Base-by-base conservation (phyloP, 1,140 invertebrate species). In the Oncopodura yosiiana region DNA sequence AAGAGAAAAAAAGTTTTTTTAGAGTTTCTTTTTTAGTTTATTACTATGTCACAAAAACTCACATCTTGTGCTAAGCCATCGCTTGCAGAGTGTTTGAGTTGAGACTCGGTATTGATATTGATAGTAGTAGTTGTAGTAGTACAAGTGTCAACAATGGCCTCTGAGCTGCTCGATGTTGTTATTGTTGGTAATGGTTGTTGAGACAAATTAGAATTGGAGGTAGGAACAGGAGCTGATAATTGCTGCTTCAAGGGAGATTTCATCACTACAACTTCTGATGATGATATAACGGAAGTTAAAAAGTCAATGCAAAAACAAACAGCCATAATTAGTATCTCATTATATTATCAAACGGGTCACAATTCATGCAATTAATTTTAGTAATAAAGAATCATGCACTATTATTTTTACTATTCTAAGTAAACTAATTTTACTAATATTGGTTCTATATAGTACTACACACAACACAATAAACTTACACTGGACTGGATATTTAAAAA, bases 11-110 rank as follows among this genome's bases (percentile, higher is more conserved):
- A 34, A 14, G 24, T 14, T 23, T 14, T 49, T 19, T 34, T 23
- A 16, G 3, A 53, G 50, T 48, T 11, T 8, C 11, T 36, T 32
- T 32, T 9, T 4, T 45, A 19, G 8, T 24, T 46, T 38, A 52
- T 23, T 23, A 44, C 11, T 9, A 44, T 9, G 36, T 44, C 23
- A 12, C 23, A 41, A 24, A 37, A 16, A 63, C 61, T 63, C 61
- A 63, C 61, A 51, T 63, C 56, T 53, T 49, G 54, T 59, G 53
- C 60, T 44, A 56, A 56, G n/a, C n/a, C n/a, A 42, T 62, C 61
- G 58, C 61, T 49, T 46, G 57, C 50, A 19, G 45, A 51, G 18
- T 63, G 18, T 39, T n/a, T 49, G 9, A 26, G 30, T 19, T 30
- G 24, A 46, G 21, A 38, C 46, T 54, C 39, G 39, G 54, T 27